Percentiles rank a stretch among this genome's conserved stretches.
phyloP scores from a whole-genome alignment of 1,140 invertebrate genomes.

The Lanistes nyassanus region DNA sequence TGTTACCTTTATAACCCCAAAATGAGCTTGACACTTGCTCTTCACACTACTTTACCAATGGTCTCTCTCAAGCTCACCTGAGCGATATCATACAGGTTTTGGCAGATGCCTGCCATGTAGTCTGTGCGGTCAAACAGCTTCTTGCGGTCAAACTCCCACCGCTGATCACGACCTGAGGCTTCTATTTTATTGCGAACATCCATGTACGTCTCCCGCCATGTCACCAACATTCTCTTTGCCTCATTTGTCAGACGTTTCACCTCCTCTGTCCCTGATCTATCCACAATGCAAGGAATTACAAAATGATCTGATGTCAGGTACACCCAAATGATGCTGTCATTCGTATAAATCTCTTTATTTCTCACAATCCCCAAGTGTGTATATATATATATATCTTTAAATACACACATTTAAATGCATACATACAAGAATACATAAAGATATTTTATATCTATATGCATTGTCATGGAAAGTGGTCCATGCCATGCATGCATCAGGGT shows the following conservation, averaged over 20 bases:
- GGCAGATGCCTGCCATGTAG: conserved; percentile 82
- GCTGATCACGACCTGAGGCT: conserved; percentile 79
- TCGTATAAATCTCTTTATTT: not conserved
- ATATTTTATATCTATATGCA: too few species aligned
- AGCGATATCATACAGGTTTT: conserved; percentile 79
- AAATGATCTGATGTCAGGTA: not conserved
- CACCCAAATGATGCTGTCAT: not conserved
- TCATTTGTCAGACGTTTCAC: conserved; percentile 64
- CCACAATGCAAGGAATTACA: not conserved
- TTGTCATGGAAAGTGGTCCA: too few species aligned
- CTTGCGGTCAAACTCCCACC: conserved; percentile 91
- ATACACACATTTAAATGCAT: too few species aligned
- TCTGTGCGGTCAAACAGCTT: conserved; percentile 84
- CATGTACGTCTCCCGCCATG: conserved; percentile 76
- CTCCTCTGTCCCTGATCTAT: conserved; percentile 66
- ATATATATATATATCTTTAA: not conserved
- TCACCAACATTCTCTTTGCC: conserved; percentile 74
- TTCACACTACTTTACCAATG: not conserved
- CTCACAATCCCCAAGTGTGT: not conserved
- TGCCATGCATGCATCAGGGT: too few species aligned
- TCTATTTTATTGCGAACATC: conserved; percentile 84
- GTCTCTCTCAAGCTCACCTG: conserved; percentile 69
- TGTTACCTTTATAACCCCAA: not conserved
- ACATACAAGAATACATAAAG: too few species aligned
- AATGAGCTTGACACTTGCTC: too few species aligned